Base-by-base conservation (phyloP, 2,888 invertebrate species). In the Aphodius granarius region DNA sequence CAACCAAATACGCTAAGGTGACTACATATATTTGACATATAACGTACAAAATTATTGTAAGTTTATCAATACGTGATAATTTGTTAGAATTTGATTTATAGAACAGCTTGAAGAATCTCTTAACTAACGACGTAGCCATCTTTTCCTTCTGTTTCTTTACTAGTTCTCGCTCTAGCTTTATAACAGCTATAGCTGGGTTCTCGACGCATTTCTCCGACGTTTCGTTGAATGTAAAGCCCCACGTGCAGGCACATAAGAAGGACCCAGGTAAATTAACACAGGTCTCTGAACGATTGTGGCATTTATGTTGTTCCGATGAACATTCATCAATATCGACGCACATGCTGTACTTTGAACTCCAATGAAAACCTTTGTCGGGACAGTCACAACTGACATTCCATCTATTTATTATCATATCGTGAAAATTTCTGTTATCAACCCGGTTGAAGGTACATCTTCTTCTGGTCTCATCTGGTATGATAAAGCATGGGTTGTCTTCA, bases 301-400 rank as follows among this genome's bases (percentile, higher is more conserved):
- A 90, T 77, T 85, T 84, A 80, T 89, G 87, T 63, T 79, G 76
- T 17, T 81, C 82, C 4, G 73, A 76, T 18, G 79, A 77, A 81
- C 92, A 92, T 85, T 92, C 92, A 82, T 92, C 90, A 62, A 89
- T 83, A 84, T 92, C 92, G 3, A 92, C 86, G 84, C 92, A 92
- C 78, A 90, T 87, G n/a, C 91, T 90, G 83, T 89, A 91, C 78
- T 88, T 85, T 9, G 92, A 90, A 78, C 88, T 89, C 91, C 91
- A 92, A 78, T 85, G 84, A 84, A 88, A 91, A 0, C 91, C 91
- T 0, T 80, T 73, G 71, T 86, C 81, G 15, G 83, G 83, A 82
- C 92, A 92, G 73, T 86, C 79, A 82, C 92, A 92, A 66, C 89
- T 89, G 70, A 92, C 87, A 81, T 92, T 92, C 89, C 92, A 91